Evolutionary conservation across 2,888 invertebrate genomes (phyloP).

Genomic region (Autographa gamma): DNA sequence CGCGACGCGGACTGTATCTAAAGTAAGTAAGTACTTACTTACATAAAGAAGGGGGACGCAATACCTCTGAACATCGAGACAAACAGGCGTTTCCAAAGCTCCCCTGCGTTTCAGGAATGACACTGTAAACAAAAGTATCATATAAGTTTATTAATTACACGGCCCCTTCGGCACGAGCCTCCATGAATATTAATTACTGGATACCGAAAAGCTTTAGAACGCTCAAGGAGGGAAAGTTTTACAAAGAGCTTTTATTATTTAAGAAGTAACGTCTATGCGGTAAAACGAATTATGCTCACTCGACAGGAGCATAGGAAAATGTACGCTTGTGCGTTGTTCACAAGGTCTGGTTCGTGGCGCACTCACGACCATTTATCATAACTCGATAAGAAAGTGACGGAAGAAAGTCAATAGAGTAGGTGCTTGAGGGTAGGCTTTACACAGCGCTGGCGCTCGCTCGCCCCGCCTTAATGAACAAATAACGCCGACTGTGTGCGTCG

Average conservation of each 20-base stretch:
- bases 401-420: constrained; percentile 88
- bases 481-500: constrained; percentile 63
- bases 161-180: constrained; percentile 86
- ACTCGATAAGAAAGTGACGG: constrained; percentile 87
- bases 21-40: constrained; percentile 32
- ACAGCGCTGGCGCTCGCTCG: constrained; percentile 70
- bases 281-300: constrained; percentile 84
- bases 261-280: constrained; percentile 85
- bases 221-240: constrained; percentile 89
- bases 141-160: constrained; percentile 89
- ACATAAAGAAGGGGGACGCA: constrained; percentile 50
- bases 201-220: constrained; percentile 88
- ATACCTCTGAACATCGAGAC: constrained; percentile 61
- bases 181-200: constrained; percentile 89
- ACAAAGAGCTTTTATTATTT: constrained; percentile 89
- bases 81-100: constrained; percentile 67
- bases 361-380: constrained; percentile 79
- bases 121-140: constrained; percentile 89
- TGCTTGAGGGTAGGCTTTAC: constrained; percentile 84
- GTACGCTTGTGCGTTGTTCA: constrained; percentile 57
- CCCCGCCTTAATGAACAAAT: constrained; percentile 80
- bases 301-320: constrained; percentile 58
- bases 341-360: constrained; percentile 66
- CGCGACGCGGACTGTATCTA: constrained; percentile 34
- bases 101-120: constrained; percentile 82